These are phyloP conservation scores for Linyphia triangularis DNA, from an alignment of 2,888 invertebrate genomes.

Conservation along the genomic window DNA sequence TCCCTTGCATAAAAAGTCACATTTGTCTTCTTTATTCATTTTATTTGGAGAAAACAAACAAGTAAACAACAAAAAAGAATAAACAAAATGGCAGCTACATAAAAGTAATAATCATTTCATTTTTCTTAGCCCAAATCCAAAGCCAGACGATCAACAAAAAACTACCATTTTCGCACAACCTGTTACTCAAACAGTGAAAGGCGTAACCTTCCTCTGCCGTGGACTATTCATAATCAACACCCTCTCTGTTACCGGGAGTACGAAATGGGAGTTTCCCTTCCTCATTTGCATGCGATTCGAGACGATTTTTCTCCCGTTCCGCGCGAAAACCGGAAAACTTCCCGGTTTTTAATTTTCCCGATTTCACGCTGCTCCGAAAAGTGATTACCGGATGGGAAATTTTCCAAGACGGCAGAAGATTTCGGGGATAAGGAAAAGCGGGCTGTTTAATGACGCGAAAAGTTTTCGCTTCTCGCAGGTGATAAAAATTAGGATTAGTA, in stretches of 20 bases:
- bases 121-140: too few species aligned
- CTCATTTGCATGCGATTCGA: slow-evolving; percentile 22
- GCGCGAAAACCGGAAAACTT: slow-evolving; percentile 29
- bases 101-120: too few species aligned
- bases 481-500: slow-evolving; percentile 33
- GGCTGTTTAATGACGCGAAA: neutral
- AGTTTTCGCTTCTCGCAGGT: neutral
- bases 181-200: neutral
- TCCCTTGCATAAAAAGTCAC: too few species aligned
- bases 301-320: neutral
- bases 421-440: neutral
- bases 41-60: too few species aligned
- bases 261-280: neutral
- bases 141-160: too few species aligned
- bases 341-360: slow-evolving; percentile 60
- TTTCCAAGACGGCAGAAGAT: neutral
- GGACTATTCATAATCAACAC: neutral
- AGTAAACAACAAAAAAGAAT: too few species aligned
- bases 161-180: neutral
- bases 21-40: too few species aligned
- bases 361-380: slow-evolving; percentile 51
- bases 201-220: neutral
- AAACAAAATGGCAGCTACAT: too few species aligned
- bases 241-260: neutral
- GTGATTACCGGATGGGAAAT: slow-evolving; percentile 46